Conservation (phyloP, 2,797 vertebrate genomes). For the Jordanella pulchra region DNA sequence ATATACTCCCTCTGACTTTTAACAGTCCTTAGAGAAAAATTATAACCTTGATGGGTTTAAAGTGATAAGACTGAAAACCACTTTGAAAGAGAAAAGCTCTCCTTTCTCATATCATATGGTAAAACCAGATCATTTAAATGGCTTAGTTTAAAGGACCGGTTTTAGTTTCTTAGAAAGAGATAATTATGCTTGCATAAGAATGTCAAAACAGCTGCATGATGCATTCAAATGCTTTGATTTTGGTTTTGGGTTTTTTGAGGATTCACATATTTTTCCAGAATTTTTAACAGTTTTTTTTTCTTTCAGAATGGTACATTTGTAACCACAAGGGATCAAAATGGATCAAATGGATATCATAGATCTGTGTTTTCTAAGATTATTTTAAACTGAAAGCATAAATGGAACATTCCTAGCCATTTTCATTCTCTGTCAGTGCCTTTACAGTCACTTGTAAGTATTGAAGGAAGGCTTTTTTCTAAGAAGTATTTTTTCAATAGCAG, state of each 20-base stretch:
- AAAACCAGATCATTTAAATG: slow-evolving; percentile 22
- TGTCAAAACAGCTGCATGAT: background rate
- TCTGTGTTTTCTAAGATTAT: slow-evolving; percentile 30
- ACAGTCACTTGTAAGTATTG: slow-evolving; percentile 54
- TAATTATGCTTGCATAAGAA: background rate
- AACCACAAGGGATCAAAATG: slow-evolving; percentile 17
- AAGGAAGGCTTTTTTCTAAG: slow-evolving; percentile 47
- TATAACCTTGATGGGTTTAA: slow-evolving; percentile 48
- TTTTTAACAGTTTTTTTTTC: slow-evolving; percentile 6
- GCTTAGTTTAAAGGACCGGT: slow-evolving; percentile 8
- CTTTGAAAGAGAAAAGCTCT: slow-evolving; percentile 19
- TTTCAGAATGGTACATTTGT: slow-evolving; percentile 18
- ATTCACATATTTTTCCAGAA: background rate
- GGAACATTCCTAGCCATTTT: slow-evolving; percentile 38
- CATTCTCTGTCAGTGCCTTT: slow-evolving; percentile 35
- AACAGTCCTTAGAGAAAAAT: slow-evolving; percentile 37
- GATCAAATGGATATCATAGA: slow-evolving; percentile 24
- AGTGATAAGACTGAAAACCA: slow-evolving; percentile 32
- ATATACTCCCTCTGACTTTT: slow-evolving; percentile 32
- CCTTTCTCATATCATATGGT: slow-evolving; percentile 23
- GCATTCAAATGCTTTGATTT: background rate
- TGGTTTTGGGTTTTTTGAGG: background rate
- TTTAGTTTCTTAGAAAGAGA: background rate
- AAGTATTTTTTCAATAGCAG: slow-evolving; percentile 58
- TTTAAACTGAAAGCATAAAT: slow-evolving; percentile 40